Base-by-base conservation (phyloP, 1,140 invertebrate species). In the Aphis gossypii region DNA sequence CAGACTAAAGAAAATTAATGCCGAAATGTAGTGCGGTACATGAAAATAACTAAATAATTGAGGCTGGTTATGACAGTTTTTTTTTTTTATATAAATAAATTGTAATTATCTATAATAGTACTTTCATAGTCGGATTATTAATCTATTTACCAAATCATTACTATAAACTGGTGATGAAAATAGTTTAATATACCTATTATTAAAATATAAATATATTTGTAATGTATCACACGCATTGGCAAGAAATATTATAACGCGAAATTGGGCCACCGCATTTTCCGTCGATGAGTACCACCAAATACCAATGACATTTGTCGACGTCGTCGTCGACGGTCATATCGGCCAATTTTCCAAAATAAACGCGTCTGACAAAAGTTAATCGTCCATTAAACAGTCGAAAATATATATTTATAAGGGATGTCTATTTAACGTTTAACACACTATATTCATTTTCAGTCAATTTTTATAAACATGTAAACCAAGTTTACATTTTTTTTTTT, bases 321-420 rank as follows among this genome's bases (percentile, higher is more conserved):
- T 35, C 46, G 41, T 35, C 46, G 38, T 20, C 83, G 41, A 41
- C 83, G 20, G 46, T 88, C 30, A 46, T 88, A 51, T 88, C 86
- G 86, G 86, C 86, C 46, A 88, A 88, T 56, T 90, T 46, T 90
- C 35, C 35, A 51, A 90, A 91, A 82, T 91, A 91, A 68, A 82
- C 90, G 25, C n/a, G 44, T 68, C 46, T 35, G 46, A 46, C 91
- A 46, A 35, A 82, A 76, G 46, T 83, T 83, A 84, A 51, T 83
- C 21, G 76, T 82, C n/a, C 30, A 92, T 92, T 84, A 84, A 92
- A 83, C 46, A 46, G 3, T 90, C 35, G 21, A 56, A n/a, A 25
- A 11, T 46, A 35, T 51, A 86, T 14, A 25, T 46, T 44, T 86
- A 41, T 41, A 20, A 35, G 35, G 14, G n/a, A 2, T 76, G 5